phyloP scores from a whole-genome alignment of 2,888 invertebrate species.

The Drosophila melanosoma region DNA sequence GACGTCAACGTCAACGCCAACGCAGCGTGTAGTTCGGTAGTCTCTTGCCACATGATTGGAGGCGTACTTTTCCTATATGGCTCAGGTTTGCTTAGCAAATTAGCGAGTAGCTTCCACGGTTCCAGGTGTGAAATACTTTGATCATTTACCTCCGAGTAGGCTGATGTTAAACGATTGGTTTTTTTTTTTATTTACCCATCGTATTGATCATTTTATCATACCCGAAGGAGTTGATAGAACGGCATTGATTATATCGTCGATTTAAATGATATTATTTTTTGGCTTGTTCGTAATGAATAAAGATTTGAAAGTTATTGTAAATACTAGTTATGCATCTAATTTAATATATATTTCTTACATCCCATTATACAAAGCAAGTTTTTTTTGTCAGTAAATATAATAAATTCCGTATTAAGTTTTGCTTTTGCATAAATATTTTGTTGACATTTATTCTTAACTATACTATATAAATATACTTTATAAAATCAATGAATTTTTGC shows the following conservation, averaged over 20 bases:
- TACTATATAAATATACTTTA: too few relatives aligned
- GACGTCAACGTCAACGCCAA: conserved; percentile 10
- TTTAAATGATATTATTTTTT: not conserved
- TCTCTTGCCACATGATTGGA: conserved; percentile 38
- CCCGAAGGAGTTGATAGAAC: conserved; percentile 4
- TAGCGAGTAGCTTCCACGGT: conserved; percentile 58
- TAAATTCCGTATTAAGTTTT: not conserved
- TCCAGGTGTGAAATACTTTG: conserved; percentile 73
- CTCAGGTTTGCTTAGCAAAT: conserved; percentile 36
- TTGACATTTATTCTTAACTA: not conserved
- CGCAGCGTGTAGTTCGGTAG: conserved; percentile 55
- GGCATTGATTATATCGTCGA: not conserved
- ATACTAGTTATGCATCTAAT: not conserved
- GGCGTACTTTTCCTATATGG: conserved; percentile 47
- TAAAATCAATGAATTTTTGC: too few relatives aligned
- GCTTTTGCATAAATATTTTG: not conserved
- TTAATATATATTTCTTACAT: not conserved
- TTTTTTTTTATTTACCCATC: conserved; percentile 27
- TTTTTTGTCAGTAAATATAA: not conserved
- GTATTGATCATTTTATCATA: conserved; percentile 36
- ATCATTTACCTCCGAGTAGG: conserved; percentile 51
- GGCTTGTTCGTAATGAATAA: not conserved
- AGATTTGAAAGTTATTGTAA: too few relatives aligned
- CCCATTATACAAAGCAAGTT: not conserved
- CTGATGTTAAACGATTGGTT: conserved; percentile 51